phyloP scores from a whole-genome alignment of 1,140 invertebrate species.

The Arion vulgaris region DNA sequence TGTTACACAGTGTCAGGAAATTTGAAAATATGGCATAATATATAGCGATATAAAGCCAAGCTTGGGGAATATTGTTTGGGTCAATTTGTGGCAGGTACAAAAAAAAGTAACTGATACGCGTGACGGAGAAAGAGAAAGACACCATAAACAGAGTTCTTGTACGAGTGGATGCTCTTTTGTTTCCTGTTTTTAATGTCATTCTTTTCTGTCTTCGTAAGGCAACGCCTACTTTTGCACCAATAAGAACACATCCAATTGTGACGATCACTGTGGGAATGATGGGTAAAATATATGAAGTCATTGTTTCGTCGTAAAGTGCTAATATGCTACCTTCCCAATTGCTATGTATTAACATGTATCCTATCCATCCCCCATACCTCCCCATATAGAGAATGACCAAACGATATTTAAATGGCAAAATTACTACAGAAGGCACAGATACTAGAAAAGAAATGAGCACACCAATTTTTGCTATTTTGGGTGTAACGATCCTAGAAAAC shows the following conservation, averaged over 20 bases:
- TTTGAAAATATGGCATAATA: too few relatives aligned
- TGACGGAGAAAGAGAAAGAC: neutral
- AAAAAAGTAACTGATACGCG: neutral
- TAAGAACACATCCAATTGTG: neutral
- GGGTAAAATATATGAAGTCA: neutral
- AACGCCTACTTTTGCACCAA: neutral
- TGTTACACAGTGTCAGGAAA: too few relatives aligned
- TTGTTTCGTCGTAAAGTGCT: neutral
- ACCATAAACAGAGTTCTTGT: neutral
- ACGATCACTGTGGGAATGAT: neutral
- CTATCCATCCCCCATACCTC: neutral
- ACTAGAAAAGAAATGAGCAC: neutral
- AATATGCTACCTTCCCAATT: too few relatives aligned
- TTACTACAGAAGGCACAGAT: neutral
- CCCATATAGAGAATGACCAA: neutral
- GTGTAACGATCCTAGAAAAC: neutral
- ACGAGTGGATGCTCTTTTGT: neutral
- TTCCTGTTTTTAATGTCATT: neutral
- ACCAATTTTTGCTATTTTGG: neutral
- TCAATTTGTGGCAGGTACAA: too few relatives aligned
- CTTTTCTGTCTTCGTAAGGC: neutral
- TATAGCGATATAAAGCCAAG: too few relatives aligned
- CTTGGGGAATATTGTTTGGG: too few relatives aligned
- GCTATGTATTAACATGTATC: neutral
- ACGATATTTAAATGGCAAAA: neutral